A percentile compares a stretch with the other conserved stretches of the same genome.
phyloP scores from a whole-genome alignment of 2,113 vertebrate species.

The Anguilla rostrata region DNA sequence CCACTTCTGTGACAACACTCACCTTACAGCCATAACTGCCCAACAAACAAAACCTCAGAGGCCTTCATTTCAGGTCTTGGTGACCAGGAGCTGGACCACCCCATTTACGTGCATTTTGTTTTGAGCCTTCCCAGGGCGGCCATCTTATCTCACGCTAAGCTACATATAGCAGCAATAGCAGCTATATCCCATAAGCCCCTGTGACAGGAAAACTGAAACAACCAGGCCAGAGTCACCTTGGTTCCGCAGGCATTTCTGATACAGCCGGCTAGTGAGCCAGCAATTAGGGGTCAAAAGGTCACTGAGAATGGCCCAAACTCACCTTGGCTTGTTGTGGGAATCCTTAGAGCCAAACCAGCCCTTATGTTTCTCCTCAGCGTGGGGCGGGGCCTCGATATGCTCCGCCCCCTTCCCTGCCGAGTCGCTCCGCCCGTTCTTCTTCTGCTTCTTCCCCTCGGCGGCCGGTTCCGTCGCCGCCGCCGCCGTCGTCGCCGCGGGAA shows the following conservation, averaged over 20 bases:
- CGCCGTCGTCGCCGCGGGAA: constrained; percentile 19
- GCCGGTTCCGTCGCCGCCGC: constrained; percentile 13
- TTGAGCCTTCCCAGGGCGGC: neutral
- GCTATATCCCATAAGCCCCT: too few relatives aligned
- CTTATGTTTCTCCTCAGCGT: constrained; percentile 71
- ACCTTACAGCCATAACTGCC: neutral
- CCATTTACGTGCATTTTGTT: neutral
- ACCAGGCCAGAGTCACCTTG: neutral
- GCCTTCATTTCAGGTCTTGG: neutral
- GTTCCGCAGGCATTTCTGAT: neutral
- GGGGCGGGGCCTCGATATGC: constrained; percentile 48
- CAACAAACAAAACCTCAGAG: neutral
- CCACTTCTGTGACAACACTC: neutral
- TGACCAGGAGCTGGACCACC: neutral
- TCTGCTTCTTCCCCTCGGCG: constrained; percentile 66
- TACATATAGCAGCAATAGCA: too few relatives aligned
- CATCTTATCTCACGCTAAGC: neutral
- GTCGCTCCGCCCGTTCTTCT: constrained; percentile 62
- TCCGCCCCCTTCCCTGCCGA: constrained; percentile 50
- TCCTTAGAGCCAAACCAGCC: constrained; percentile 88
- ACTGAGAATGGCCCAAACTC: constrained; percentile 45
- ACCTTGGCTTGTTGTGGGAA: constrained; percentile 86
- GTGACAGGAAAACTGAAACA: too few relatives aligned
- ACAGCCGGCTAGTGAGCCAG: too few relatives aligned
- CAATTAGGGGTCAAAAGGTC: too few relatives aligned